phyloP scores from a whole-genome alignment of 2,797 vertebrate species.

The Tenualosa thibaudeaui region DNA sequence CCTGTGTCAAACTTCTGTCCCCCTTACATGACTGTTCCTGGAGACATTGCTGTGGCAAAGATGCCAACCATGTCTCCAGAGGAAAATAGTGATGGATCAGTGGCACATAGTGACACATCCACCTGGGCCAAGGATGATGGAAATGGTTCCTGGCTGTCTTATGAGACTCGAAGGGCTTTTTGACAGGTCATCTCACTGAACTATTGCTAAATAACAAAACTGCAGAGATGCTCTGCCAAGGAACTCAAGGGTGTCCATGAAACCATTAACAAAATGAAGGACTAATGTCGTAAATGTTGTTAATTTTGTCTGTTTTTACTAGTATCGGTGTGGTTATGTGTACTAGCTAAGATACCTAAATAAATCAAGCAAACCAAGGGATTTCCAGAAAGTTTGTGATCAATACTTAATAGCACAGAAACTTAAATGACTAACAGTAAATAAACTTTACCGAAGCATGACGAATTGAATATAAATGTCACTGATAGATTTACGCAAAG shows the following conservation, averaged over 20 bases:
- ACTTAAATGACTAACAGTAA: no score
- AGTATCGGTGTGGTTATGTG: background rate
- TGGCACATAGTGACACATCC: constrained; percentile 63
- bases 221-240: background rate
- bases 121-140: constrained; percentile 80
- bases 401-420: background rate
- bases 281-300: background rate
- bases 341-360: background rate
- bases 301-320: background rate
- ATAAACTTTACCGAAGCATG: no score
- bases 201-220: background rate
- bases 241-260: background rate
- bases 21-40: constrained; percentile 67
- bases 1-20: constrained; percentile 69
- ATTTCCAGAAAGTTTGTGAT: background rate
- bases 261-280: background rate
- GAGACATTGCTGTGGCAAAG: constrained; percentile 69
- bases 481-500: background rate
- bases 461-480: background rate
- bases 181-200: constrained; percentile 52
- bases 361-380: background rate
- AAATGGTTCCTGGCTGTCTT: constrained; percentile 72
- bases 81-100: constrained; percentile 53
- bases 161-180: constrained; percentile 76
- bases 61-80: constrained; percentile 63